Conservation (phyloP, 2,797 vertebrate genomes). For the Pseudotriccus pelzelni region DNA sequence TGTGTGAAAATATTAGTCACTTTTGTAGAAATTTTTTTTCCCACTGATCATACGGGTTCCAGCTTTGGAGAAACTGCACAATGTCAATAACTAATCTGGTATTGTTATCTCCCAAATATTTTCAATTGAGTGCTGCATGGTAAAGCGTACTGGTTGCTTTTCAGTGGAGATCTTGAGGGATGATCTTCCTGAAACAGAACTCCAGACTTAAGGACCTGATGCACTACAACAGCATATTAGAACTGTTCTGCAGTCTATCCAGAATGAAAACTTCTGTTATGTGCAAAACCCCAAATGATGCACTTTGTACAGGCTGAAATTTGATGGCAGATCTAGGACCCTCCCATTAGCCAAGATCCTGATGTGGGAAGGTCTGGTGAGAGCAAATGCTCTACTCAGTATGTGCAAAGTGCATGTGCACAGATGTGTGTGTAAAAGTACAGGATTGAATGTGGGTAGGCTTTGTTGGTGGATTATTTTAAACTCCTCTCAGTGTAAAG, state of each 20-base stretch:
- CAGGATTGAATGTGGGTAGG: background rate
- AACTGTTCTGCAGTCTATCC: background rate
- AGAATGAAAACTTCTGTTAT: background rate
- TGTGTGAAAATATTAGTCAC: background rate
- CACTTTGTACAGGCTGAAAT: background rate
- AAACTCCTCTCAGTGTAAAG: background rate
- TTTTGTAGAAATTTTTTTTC: background rate
- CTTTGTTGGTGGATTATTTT: background rate
- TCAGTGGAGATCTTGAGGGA: background rate
- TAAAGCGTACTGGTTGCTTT: background rate
- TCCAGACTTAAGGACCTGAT: background rate
- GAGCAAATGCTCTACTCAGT: background rate
- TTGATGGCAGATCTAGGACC: background rate
- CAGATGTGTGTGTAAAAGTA: background rate
- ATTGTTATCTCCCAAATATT: background rate
- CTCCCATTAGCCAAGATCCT: background rate
- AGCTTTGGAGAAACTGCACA: background rate
- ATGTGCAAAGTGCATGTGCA: background rate
- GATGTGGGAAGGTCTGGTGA: background rate
- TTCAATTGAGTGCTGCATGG: background rate
- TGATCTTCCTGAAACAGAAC: background rate
- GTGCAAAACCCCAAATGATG: background rate
- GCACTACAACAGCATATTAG: background rate
- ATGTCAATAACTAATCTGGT: background rate
- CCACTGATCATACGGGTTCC: background rate